Base-by-base conservation (phyloP, 2,888 invertebrate species). In the Coelopa pilipes region DNA sequence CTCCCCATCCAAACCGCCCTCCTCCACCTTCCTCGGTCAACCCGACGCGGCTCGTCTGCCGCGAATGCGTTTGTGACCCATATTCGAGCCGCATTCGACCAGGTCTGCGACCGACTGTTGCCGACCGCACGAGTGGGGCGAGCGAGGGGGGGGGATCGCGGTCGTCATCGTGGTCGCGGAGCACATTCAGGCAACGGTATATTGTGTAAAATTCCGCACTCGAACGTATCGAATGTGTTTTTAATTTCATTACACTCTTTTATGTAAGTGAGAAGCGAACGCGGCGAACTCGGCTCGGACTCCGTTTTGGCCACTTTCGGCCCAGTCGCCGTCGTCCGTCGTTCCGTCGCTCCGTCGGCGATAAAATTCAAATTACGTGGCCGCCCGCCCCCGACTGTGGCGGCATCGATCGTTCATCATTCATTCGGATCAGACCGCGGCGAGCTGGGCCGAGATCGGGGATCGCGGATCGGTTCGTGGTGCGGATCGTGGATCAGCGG, bases 301-400 rank as follows among this genome's bases (percentile, higher is more conserved):
- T n/a, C n/a, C n/a, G 53, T 53, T 53, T 53, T 13, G 13, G 13
- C n/a, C n/a, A 53, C 10, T 53, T 53, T 53, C n/a, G 4, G 53
- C 15, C 10, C 53, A n/a, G n/a, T 15, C 13, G n/a, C n/a, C n/a
- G n/a, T n/a, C n/a, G n/a, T n/a, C n/a, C n/a, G n/a, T n/a, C n/a
- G n/a, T n/a, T n/a, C n/a, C n/a, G n/a, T n/a, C n/a, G 53, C 53
- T n/a, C 3, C n/a, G 13, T 3, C 53, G 53, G 13, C n/a, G n/a
- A 53, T 53, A 53, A 53, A 53, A 53, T 53, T 53, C 53, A 53
- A 53, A 53, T 53, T 53, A 53, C 53, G 53, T 53, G n/a, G 53
- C n/a, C 53, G n/a, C 53, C n/a, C 53, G 53, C 53, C 53, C 53
- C 53, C 53, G n/a, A 53, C 34, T 34, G 34, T 34, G 34, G 53